Conservation (phyloP, 2,888 invertebrate species). For the Hydroisotoma schaefferi region DNA sequence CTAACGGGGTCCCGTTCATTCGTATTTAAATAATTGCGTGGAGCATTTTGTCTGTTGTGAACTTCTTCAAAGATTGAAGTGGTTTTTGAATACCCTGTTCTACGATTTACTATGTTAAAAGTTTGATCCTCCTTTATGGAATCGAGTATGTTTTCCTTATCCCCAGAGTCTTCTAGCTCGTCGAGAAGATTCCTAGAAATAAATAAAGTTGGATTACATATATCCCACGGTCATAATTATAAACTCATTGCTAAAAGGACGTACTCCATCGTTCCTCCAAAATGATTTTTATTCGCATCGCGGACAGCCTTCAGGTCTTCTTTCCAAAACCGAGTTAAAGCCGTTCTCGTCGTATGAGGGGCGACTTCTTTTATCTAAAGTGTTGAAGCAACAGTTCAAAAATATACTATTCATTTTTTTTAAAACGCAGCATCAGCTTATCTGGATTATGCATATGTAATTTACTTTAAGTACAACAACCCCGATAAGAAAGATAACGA, state of each 20-base stretch:
- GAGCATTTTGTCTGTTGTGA: neutral
- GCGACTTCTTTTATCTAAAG: slow-evolving; percentile 74
- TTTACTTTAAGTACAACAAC: slow-evolving; percentile 69
- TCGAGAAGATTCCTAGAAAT: neutral
- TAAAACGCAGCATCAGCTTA: no score
- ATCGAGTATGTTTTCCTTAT: neutral
- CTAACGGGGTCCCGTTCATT: no score
- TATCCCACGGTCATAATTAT: no score
- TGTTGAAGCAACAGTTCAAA: neutral
- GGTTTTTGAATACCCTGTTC: neutral
- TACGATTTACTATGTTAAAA: slow-evolving; percentile 4
- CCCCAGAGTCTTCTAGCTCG: slow-evolving; percentile 5
- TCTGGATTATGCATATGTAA: neutral
- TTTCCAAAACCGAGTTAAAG: slow-evolving; percentile 73
- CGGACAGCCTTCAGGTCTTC: slow-evolving; percentile 72
- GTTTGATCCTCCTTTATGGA: neutral
- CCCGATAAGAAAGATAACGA: slow-evolving; percentile 77
- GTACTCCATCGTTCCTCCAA: neutral
- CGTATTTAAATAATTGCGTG: no score
- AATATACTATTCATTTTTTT: no score
- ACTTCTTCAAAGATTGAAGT: neutral
- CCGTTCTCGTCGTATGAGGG: slow-evolving; percentile 71
- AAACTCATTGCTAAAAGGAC: neutral
- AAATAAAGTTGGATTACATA: neutral
- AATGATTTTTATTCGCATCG: slow-evolving; percentile 62